These are phyloP conservation scores for Turdus rufiventris DNA, from an alignment of 2,113 vertebrate genomes.

Conservation along the genomic window DNA sequence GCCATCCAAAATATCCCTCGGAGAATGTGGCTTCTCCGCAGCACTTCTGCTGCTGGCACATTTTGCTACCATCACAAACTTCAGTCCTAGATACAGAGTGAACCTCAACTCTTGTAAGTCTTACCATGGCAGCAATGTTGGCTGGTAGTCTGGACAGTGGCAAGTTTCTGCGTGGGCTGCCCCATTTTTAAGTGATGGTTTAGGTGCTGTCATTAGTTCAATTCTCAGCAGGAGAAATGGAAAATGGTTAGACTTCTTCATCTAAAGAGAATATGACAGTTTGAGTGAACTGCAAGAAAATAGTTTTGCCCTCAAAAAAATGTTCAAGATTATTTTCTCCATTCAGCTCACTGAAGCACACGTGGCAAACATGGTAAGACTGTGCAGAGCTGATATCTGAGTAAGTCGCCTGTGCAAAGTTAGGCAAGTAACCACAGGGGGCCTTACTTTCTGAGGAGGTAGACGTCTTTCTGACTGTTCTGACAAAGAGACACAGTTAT, in stretches of 20 bases:
- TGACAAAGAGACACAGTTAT: background rate
- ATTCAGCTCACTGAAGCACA: background rate
- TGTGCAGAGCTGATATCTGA: background rate
- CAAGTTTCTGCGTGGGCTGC: background rate
- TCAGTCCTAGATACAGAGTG: background rate
- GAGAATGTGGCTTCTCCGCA: background rate
- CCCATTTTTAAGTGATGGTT: background rate
- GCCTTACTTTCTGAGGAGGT: background rate
- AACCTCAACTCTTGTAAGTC: background rate
- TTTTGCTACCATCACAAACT: background rate
- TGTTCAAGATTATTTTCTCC: background rate
- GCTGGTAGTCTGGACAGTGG: background rate
- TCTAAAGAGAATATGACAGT: background rate
- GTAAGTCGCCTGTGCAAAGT: background rate
- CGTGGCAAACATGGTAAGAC: rapidly evolving
- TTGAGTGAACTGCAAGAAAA: background rate
- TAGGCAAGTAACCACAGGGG: background rate
- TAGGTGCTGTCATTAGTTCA: background rate
- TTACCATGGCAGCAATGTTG: background rate
- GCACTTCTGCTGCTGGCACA: background rate
- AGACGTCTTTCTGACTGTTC: background rate
- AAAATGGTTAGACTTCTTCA: background rate
- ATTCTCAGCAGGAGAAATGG: background rate
- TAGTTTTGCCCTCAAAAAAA: background rate
- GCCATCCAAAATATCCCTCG: background rate